These are phyloP conservation scores for Drosophila grimshawi DNA, from an alignment of 1,140 invertebrate species.

Conservation along the genomic window DNA sequence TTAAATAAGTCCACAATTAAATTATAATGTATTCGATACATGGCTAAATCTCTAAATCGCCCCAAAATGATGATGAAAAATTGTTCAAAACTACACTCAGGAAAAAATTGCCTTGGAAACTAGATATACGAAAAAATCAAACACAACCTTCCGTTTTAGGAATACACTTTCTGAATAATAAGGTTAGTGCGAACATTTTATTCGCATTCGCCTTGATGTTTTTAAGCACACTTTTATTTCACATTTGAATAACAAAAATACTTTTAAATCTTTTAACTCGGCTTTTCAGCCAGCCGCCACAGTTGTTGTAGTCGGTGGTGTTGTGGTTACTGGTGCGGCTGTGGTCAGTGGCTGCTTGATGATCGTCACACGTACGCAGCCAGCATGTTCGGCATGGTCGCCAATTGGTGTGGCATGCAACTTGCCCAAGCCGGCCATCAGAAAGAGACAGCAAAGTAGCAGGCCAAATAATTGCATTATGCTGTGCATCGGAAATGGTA, in stretches of 20 bases:
- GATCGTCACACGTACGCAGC: slow-evolving; percentile 62
- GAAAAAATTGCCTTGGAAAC: too few species aligned
- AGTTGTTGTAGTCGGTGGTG: slow-evolving; percentile 38
- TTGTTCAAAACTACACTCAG: too few species aligned
- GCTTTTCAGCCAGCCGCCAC: slow-evolving; percentile 40
- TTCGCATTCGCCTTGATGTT: too few species aligned
- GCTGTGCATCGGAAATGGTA: slow-evolving; percentile 3
- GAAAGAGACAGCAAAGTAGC: slow-evolving; percentile 14
- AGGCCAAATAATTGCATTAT: neutral
- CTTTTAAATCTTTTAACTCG: neutral
- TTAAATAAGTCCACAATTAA: too few species aligned
- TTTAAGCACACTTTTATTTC: neutral
- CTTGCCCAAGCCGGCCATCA: neutral
- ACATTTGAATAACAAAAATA: neutral
- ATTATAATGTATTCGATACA: too few species aligned
- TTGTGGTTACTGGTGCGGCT: slow-evolving; percentile 50
- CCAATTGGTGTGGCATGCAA: slow-evolving; percentile 41
- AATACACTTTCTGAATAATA: too few species aligned
- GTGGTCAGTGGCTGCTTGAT: slow-evolving; percentile 44
- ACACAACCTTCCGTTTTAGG: too few species aligned
- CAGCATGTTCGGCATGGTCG: slow-evolving; percentile 63
- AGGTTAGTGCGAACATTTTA: too few species aligned
- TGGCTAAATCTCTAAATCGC: too few species aligned
- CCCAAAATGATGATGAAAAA: too few species aligned
- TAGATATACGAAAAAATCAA: too few species aligned